phyloP scores from a whole-genome alignment of 2,888 invertebrate species.

The Lamellibrachia columna region DNA sequence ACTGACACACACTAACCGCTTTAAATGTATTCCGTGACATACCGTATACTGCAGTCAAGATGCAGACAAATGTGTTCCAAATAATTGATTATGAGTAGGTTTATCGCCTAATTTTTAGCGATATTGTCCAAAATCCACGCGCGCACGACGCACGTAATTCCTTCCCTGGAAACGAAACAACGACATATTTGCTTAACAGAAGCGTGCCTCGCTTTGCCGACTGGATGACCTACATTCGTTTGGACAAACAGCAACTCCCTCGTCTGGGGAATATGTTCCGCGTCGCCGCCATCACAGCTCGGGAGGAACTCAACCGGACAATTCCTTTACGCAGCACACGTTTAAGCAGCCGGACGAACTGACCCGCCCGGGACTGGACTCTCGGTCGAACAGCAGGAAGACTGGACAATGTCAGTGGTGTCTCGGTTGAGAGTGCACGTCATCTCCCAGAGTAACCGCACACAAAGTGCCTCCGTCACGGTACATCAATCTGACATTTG shows the following conservation, averaged over 20 bases:
- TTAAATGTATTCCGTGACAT: no score
- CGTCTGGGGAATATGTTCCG: background rate
- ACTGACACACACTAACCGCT: no score
- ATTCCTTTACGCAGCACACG: background rate
- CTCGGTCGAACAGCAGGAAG: background rate
- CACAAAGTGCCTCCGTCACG: background rate
- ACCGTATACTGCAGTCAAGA: no score
- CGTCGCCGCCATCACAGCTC: background rate
- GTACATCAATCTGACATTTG: background rate
- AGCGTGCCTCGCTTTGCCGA: background rate
- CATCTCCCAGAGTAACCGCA: background rate
- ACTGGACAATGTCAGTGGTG: background rate
- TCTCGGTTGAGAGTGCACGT: background rate
- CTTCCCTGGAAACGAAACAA: background rate
- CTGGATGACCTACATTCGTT: background rate
- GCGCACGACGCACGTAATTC: no score
- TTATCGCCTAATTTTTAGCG: no score
- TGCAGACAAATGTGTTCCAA: no score
- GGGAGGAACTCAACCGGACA: background rate
- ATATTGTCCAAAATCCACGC: no score
- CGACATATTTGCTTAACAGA: background rate
- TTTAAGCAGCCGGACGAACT: background rate
- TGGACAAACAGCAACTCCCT: background rate
- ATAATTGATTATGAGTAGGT: no score
- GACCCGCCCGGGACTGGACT: background rate